Base-by-base conservation (phyloP, 2,888 invertebrate species). In the Lepidocyrtoides sp. region DNA sequence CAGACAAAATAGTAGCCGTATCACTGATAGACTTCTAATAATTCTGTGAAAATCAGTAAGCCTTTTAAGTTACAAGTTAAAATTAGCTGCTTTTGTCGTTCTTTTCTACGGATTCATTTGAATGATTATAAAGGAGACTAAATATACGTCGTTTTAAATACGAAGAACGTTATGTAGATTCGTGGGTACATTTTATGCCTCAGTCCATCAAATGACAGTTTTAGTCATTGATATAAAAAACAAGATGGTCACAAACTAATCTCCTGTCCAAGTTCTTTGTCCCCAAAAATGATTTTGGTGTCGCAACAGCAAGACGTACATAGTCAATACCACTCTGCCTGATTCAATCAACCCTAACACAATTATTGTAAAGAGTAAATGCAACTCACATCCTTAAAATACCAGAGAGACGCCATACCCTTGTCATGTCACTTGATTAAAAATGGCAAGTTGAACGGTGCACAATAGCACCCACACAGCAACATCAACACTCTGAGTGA, bases 401-500 rank as follows among this genome's bases (percentile, higher is more conserved):
- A 12, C 23, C n/a, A 26, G 8, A 54, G 2, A 14, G n/a, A 17
- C 77, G 20, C 26, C 51, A 54, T 82, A 89, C 75, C 81, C 72
- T 60, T 82, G 81, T 69, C 89, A 44, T 82, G 89, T 89, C 89
- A 82, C 72, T 82, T 81, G 54, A 72, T 72, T 82, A 81, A 36
- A 48, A 82, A 72, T 82, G 72, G 63, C 89, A 89, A 66, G 88
- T 29, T 88, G 69, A 88, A 66, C 66, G 36, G 66, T 82, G 20
- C 60, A 89, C 79, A 89, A 89, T 89, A 57, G 72, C 82, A 89
- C 89, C 82, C 87, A 87, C 87, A 87, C 86, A 12, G n/a, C 79
- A 17, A 51, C 88, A 41, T 57, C 57, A 69, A 51, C 69, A 79
- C 26, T 12, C 1, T 32, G 48, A 12, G 48, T 75, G 77, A 77